phyloP scores from a whole-genome alignment of 2,797 vertebrate species.

The Hylomyscus alleni region DNA sequence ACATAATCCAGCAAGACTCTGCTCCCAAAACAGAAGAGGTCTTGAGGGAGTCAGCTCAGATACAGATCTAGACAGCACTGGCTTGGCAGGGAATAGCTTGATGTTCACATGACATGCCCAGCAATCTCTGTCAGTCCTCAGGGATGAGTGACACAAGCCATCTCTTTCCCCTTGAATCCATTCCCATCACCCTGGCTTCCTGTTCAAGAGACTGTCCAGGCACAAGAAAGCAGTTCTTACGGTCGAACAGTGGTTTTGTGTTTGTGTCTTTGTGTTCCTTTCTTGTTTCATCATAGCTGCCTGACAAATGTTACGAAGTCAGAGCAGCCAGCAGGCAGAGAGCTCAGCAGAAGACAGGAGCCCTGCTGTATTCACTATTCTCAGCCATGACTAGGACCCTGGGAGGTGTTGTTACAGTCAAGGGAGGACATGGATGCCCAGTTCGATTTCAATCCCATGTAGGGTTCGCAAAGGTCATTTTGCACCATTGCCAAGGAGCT shows the following conservation, averaged over 20 bases:
- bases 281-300: constrained; percentile 45
- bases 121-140: constrained; percentile 37
- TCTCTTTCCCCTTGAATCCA: neutral
- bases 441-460: neutral
- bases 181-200: constrained; percentile 12
- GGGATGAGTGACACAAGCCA: constrained; percentile 41
- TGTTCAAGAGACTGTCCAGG: neutral
- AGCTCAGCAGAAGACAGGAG: neutral
- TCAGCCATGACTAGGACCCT: neutral
- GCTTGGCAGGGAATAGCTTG: constrained; percentile 66
- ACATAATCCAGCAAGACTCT: neutral
- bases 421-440: neutral
- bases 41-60: constrained; percentile 76
- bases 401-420: neutral
- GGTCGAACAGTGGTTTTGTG: neutral
- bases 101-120: constrained; percentile 69
- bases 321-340: neutral
- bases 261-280: constrained; percentile 2
- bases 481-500: neutral
- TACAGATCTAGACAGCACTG: constrained; percentile 73
- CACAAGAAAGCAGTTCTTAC: neutral
- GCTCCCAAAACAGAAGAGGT: constrained; percentile 74
- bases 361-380: neutral
- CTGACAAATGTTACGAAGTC: constrained; percentile 28
- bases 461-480: neutral